Evolutionary conservation across 2,888 invertebrate species (phyloP).

Genomic region (Formica aserva): DNA sequence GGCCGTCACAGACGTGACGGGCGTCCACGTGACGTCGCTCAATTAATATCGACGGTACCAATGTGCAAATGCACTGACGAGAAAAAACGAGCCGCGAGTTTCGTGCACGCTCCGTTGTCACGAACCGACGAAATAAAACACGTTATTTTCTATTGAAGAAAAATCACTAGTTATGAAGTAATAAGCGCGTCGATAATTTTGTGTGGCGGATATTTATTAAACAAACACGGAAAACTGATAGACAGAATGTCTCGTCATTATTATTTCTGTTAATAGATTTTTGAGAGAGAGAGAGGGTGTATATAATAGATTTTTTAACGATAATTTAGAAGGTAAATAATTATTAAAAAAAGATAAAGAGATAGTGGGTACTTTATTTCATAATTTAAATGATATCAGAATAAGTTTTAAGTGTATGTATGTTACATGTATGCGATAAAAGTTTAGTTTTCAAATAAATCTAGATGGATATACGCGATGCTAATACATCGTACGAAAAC

Average conservation of each 20-base stretch:
- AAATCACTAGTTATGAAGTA: conserved; percentile 35
- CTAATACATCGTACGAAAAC: neutral
- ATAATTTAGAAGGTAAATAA: neutral
- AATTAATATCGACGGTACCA: conserved; percentile 51
- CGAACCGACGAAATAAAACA: conserved; percentile 26
- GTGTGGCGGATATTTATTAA: conserved; percentile 46
- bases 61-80: conserved; percentile 36
- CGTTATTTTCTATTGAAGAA: conserved; percentile 48
- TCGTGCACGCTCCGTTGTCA: neutral
- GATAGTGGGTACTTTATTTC: no score
- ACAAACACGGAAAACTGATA: conserved; percentile 30
- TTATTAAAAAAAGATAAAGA: neutral
- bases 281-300: neutral
- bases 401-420: neutral
- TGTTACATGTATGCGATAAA: neutral
- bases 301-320: neutral
- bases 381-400: neutral
- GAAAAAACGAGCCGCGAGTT: conserved; percentile 36
- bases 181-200: conserved; percentile 27
- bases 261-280: conserved; percentile 1
- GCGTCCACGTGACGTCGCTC: conserved; percentile 38
- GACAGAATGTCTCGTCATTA: conserved; percentile 22
- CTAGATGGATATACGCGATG: no score
- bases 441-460: neutral
- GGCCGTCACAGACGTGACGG: conserved; percentile 39